Percentiles rank a stretch among this genome's conserved stretches.
Evolutionary conservation across 2,797 vertebrate species (phyloP).

Genomic region (Geotrypetes seraphini): DNA sequence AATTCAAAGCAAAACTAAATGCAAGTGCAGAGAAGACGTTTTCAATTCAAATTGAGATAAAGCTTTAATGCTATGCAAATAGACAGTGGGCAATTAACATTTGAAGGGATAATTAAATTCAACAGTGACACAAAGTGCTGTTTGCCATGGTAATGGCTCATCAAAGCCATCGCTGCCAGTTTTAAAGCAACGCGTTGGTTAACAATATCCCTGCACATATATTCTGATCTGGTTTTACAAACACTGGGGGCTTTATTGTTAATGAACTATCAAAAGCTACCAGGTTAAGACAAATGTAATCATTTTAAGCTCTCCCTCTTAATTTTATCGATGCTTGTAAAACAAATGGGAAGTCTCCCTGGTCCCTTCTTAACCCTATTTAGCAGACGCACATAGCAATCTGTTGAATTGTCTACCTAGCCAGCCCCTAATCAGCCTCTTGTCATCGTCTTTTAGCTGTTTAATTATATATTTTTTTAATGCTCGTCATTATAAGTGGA

Average conservation of each 20-base stretch:
- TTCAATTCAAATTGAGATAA: no score
- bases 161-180: neutral
- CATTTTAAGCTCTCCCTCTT: constrained; percentile 1
- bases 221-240: constrained; percentile 8
- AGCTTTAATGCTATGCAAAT: constrained; percentile 10
- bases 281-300: constrained; percentile 9
- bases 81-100: constrained; percentile 11
- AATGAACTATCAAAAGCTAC: constrained; percentile 10
- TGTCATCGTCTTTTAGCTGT: neutral
- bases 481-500: neutral
- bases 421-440: constrained; percentile 8
- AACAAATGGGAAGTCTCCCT: constrained; percentile 3
- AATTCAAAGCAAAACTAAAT: no score
- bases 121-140: neutral
- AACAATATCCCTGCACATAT: neutral
- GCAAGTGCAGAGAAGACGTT: no score
- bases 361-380: constrained; percentile 3
- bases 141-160: constrained; percentile 12
- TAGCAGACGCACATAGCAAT: constrained; percentile 3
- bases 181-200: constrained; percentile 9
- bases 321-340: constrained; percentile 5
- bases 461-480: constrained; percentile 10
- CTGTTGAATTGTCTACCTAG: constrained; percentile 2
- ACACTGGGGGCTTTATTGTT: constrained; percentile 22
- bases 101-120: constrained; percentile 18